Base-by-base conservation (phyloP, 53 echinoderm and acorn worm genomes). In the Zoroaster sp. region DNA sequence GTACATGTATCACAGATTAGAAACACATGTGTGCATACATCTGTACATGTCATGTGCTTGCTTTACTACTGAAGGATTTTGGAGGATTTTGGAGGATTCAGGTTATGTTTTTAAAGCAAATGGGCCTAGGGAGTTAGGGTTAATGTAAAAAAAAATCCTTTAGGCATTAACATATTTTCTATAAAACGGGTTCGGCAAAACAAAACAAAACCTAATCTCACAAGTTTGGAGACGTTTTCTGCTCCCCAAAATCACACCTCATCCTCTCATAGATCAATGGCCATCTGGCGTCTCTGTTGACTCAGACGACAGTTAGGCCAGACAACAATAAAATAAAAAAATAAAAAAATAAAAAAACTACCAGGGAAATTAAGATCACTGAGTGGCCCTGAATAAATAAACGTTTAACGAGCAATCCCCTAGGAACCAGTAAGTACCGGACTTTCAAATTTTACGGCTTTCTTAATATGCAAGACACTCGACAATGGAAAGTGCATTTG, bases 271-370 rank as follows among this genome's bases (percentile, higher is more conserved):
- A 14, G 36, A 79, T 79, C 79, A 39, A 79, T 82, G 25, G 4
- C 15, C 82, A 82, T 43, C 66, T 82, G 82, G 9, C 82, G 1
- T 67, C 44, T 33, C 40, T 82, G 82, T 82, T 82, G 66, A 82
- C 43, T 66, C 44, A 82, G 68, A 82, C 12, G 59, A 40, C 23
- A 54, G 38, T 55, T 18, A 52, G 14, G 18, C 42, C 7, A n/a
- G 28, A 59, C 8, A 59, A 25, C n/a, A n/a, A n/a, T n/a, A 25
- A 59, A 59, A 25, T 25, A 15, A 44, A 12, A 44, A 44, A 12
- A 44, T 25, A 59, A 59, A 59, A 59, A 28, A 28, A 28, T 10
- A 59, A 55, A 8, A 25, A 11, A 28, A 28, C 63, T 25, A 9
- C 63, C 0, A 25, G 3, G 28, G 28, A n/a, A 28, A 59, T 59